phyloP scores from a whole-genome alignment of 2,888 invertebrate genomes.

The Pseudococcus longispinus region DNA sequence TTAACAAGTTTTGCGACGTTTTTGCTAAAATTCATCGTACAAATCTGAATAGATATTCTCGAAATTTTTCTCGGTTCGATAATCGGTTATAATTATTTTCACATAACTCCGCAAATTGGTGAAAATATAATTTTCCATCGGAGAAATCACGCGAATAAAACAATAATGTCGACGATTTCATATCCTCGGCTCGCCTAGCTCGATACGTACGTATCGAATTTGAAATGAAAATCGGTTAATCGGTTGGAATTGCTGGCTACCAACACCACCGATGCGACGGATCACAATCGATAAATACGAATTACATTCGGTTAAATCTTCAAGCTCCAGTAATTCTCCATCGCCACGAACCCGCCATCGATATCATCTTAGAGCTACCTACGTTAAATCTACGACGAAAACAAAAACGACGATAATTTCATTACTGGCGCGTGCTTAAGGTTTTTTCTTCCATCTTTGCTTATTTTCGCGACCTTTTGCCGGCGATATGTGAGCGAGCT shows the following conservation, averaged over 20 bases:
- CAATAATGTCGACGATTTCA: not conserved
- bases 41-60: too few species aligned
- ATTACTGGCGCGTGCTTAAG: not conserved
- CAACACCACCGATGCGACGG: not conserved
- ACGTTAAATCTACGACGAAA: not conserved
- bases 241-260: not conserved
- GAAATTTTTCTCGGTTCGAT: too few species aligned
- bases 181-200: not conserved
- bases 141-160: not conserved
- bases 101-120: not conserved
- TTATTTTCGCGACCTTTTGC: not conserved
- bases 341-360: not conserved
- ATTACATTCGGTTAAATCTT: not conserved
- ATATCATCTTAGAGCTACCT: not conserved
- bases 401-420: not conserved
- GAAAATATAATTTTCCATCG: not conserved
- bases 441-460: not conserved
- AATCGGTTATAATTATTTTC: too few species aligned
- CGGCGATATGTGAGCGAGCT: not conserved
- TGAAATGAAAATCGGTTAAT: slow-evolving; percentile 5
- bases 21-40: too few species aligned
- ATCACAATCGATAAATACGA: not conserved
- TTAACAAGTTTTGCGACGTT: too few species aligned
- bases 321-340: slow-evolving; percentile 16
- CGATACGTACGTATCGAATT: slow-evolving; percentile 12